Conservation (phyloP, 2,113 vertebrate species). For the Alexandromys fortis region DNA sequence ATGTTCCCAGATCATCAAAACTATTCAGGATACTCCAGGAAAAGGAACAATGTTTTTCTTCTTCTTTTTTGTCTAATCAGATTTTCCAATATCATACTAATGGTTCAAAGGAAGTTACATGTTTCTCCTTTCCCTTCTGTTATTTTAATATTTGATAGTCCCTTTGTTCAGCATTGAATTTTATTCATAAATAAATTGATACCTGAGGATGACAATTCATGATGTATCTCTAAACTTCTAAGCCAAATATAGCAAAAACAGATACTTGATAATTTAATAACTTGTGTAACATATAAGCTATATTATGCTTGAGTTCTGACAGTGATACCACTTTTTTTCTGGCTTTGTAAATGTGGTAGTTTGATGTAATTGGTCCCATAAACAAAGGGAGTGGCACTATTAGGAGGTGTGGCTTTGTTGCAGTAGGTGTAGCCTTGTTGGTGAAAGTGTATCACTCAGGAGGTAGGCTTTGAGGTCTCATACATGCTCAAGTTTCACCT, state of each 20-base stretch:
- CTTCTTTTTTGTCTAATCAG: constrained; percentile 67
- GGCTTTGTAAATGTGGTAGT: not conserved
- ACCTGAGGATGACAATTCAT: constrained; percentile 22
- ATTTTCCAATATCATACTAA: constrained; percentile 65
- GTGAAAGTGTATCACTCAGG: not conserved
- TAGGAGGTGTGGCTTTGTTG: not conserved
- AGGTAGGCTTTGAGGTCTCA: not conserved
- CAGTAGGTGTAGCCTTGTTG: not conserved
- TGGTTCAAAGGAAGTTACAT: constrained; percentile 68
- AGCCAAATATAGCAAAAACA: constrained; percentile 44
- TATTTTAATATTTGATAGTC: constrained; percentile 50
- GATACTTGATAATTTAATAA: constrained; percentile 24
- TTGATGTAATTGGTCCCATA: not conserved
- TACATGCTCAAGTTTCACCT: not conserved
- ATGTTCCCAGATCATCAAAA: constrained; percentile 56
- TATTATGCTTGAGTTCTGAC: constrained; percentile 13
- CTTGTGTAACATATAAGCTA: not conserved
- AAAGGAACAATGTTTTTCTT: constrained; percentile 64
- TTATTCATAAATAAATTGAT: constrained; percentile 55
- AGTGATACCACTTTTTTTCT: not conserved
- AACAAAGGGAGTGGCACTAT: not conserved
- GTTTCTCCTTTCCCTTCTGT: constrained; percentile 29
- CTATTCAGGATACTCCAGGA: constrained; percentile 44
- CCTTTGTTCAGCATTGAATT: constrained; percentile 62
- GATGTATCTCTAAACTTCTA: constrained; percentile 38